Conservation (phyloP, 2,113 vertebrate species). For the Hucho hucho region DNA sequence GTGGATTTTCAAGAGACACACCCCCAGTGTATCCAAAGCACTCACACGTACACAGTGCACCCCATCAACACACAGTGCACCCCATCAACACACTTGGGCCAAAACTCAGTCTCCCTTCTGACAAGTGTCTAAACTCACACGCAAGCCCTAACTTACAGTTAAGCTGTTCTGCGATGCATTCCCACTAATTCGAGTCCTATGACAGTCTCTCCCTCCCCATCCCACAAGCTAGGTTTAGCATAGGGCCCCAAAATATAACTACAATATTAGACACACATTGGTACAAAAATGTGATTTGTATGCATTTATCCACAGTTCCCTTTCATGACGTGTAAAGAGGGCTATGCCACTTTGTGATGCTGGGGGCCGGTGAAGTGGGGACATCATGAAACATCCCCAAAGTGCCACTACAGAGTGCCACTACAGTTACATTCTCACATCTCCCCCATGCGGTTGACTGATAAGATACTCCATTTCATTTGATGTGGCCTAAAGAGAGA, state of each 20-base stretch:
- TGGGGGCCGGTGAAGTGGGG: background rate
- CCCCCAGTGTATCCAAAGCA: slow-evolving; percentile 24
- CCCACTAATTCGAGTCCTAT: background rate
- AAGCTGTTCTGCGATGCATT: background rate
- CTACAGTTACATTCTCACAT: background rate
- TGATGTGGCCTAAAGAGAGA: too few species aligned
- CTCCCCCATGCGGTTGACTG: too few species aligned
- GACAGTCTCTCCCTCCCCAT: background rate
- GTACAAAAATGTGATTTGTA: background rate
- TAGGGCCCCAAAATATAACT: background rate
- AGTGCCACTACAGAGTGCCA: too few species aligned
- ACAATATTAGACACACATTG: background rate
- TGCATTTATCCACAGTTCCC: background rate
- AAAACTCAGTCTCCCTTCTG: slow-evolving; percentile 15
- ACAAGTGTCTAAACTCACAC: slow-evolving; percentile 1
- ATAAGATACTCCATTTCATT: too few species aligned
- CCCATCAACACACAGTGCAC: background rate
- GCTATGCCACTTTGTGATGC: too few species aligned
- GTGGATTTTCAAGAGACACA: slow-evolving; percentile 31
- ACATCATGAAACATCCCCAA: background rate
- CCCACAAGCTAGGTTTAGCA: background rate
- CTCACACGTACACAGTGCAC: background rate
- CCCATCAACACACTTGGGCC: background rate
- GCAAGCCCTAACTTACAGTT: background rate
- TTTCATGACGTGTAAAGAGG: background rate